Evolutionary conservation across 2,888 invertebrate species (phyloP).

Genomic region (Myopa testacea): DNA sequence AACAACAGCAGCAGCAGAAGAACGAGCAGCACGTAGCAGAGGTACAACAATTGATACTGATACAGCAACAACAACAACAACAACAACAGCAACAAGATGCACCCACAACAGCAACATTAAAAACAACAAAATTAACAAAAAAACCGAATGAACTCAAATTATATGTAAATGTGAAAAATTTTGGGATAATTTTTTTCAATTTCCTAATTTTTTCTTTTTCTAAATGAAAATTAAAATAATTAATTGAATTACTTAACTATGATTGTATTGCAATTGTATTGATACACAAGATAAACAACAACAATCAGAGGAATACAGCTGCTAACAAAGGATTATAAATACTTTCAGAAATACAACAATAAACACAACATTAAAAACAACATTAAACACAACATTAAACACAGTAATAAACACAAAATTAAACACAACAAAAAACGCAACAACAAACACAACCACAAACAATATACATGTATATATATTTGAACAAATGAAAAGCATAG

Average conservation of each 20-base stretch:
- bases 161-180: constrained; percentile 65
- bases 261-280: constrained; percentile 15
- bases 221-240: constrained; percentile 13
- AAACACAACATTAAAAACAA: background rate
- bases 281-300: background rate
- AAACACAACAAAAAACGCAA: background rate
- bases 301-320: constrained; percentile 9
- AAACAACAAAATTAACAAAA: constrained; percentile 53
- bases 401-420: background rate
- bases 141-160: constrained; percentile 68
- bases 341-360: background rate
- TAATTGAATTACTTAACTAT: constrained; percentile 17
- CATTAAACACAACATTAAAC: background rate
- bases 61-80: constrained; percentile 48
- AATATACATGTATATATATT: constrained; percentile 1
- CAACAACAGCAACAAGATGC: constrained; percentile 50
- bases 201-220: constrained; percentile 46
- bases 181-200: constrained; percentile 66
- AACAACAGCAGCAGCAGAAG: constrained; percentile 49
- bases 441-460: background rate
- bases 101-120: constrained; percentile 49
- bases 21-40: constrained; percentile 39
- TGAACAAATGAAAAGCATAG: constrained; percentile 21
- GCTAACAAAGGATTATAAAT: background rate
- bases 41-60: constrained; percentile 48